Evolutionary conservation across 2,113 vertebrate genomes (phyloP).

Genomic region (Astur gentilis): DNA sequence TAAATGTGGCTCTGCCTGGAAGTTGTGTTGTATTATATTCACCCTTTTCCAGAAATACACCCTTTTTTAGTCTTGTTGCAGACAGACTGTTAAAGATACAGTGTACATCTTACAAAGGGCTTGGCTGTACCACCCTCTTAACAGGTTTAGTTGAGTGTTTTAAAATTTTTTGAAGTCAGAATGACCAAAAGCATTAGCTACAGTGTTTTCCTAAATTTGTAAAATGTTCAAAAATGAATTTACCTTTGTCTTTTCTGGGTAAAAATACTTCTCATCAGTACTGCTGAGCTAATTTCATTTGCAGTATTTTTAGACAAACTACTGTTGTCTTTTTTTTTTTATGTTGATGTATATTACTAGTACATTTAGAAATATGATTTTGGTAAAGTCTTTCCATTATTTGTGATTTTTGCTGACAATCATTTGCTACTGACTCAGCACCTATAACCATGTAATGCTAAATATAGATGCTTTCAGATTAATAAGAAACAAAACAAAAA

Average conservation of each 20-base stretch:
- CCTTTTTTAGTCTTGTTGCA: background rate
- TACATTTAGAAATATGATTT: background rate
- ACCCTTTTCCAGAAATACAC: slow-evolving; percentile 27
- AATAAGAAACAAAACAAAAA: background rate
- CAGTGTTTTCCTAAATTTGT: background rate
- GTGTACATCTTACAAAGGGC: background rate
- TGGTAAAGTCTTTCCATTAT: background rate
- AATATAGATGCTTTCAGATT: background rate
- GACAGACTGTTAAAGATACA: slow-evolving; percentile 42
- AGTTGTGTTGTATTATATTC: background rate
- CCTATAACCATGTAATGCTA: background rate
- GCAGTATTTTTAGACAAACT: slow-evolving; percentile 12
- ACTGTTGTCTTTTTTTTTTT: background rate
- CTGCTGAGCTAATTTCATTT: slow-evolving; percentile 29
- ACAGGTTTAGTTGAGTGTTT: background rate
- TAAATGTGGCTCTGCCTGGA: slow-evolving; percentile 36
- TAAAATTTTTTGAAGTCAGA: background rate
- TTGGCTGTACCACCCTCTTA: background rate
- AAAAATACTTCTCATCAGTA: background rate
- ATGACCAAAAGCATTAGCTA: background rate
- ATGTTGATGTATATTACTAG: background rate
- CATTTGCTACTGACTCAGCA: background rate
- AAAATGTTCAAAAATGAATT: background rate
- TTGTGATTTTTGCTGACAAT: background rate
- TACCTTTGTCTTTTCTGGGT: background rate